These are phyloP conservation scores for Ylistrum balloti DNA, from an alignment of 1,140 invertebrate genomes.

Conservation along the genomic window DNA sequence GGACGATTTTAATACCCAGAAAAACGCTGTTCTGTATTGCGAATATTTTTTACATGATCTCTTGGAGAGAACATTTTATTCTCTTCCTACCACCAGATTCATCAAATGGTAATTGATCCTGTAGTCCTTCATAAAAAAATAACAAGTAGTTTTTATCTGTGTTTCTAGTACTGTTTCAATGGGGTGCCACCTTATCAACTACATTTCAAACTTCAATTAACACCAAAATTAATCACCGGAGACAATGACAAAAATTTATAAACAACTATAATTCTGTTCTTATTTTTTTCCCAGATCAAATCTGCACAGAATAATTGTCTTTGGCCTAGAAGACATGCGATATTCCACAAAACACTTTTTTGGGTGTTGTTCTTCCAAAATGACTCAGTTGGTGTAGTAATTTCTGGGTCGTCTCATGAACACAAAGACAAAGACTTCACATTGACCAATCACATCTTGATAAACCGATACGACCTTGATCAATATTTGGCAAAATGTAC, in stretches of 20 bases:
- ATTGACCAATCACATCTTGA: not conserved
- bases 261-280: not conserved
- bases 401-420: not conserved
- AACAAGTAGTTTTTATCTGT: not conserved
- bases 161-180: constrained; percentile 1
- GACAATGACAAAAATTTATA: not conserved
- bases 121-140: not conserved
- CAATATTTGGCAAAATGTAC: constrained; percentile 8
- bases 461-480: not conserved
- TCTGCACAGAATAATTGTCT: not conserved
- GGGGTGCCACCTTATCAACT: not conserved
- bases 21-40: not conserved
- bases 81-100: not conserved
- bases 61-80: not conserved
- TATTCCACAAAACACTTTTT: not conserved
- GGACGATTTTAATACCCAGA: not conserved
- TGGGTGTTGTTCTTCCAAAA: not conserved
- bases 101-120: not conserved
- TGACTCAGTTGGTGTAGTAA: not conserved
- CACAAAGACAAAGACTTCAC: not conserved
- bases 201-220: not conserved
- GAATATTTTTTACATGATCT: not conserved
- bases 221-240: constrained; percentile 11
- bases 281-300: not conserved
- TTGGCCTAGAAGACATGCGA: not conserved